Percentiles rank a stretch among this genome's conserved stretches.
Conservation (phyloP, 2,888 invertebrate genomes). For the Sphaeridia pumilis region DNA sequence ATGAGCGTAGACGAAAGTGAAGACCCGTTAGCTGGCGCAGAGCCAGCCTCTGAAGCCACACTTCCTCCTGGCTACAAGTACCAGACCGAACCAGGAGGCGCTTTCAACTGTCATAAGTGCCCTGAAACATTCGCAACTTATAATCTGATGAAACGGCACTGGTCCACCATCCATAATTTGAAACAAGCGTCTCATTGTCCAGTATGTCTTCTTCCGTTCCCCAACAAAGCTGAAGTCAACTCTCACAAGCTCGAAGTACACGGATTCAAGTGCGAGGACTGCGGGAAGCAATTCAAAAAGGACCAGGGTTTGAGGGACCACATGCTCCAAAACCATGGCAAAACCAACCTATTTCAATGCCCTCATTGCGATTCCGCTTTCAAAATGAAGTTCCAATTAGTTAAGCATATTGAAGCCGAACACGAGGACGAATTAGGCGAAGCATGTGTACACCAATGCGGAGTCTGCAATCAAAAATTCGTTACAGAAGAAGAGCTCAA, state of each 20-base stretch:
- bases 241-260: not conserved
- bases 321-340: not conserved
- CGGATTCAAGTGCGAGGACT: constrained; percentile 1
- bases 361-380: not conserved
- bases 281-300: constrained; percentile 3
- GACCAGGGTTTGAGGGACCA: not conserved
- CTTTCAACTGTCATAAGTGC: not conserved
- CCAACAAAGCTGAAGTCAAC: not conserved
- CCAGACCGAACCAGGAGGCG: not conserved
- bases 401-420: not conserved
- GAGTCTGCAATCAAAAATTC: not conserved
- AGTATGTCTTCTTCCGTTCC: not conserved
- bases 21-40: not conserved
- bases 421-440: not conserved
- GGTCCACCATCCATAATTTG: not conserved
- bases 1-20: not conserved
- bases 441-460: not conserved
- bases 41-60: not conserved
- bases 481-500: not conserved
- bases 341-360: not conserved
- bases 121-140: not conserved
- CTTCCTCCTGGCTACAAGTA: not conserved
- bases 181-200: not conserved
- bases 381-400: not conserved
- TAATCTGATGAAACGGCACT: not conserved